These are phyloP conservation scores for Sitobion miscanthi DNA, from an alignment of 1,140 invertebrate species.

Conservation along the genomic window DNA sequence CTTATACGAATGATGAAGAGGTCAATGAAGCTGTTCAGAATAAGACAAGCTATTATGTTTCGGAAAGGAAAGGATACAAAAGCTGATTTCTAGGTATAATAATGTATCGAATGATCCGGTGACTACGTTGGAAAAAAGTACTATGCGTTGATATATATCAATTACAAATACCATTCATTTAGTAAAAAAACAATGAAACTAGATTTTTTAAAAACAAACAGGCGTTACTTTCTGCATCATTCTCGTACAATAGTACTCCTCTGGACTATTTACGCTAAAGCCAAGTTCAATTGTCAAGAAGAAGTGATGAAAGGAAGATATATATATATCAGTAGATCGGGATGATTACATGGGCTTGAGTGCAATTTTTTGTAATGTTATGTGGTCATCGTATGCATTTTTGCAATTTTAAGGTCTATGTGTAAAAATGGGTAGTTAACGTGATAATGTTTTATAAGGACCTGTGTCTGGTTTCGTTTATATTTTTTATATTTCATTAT, in stretches of 20 bases:
- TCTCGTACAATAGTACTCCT: background rate
- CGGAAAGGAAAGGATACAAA: background rate
- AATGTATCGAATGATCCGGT: background rate
- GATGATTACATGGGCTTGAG: background rate
- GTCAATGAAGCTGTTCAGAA: background rate
- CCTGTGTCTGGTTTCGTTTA: background rate
- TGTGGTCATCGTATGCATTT: background rate
- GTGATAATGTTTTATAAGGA: background rate
- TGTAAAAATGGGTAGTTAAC: background rate
- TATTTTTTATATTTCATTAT: background rate
- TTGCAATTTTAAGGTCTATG: background rate
- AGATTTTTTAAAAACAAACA: too few species aligned
- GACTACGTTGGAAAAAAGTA: background rate
- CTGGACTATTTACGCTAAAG: background rate
- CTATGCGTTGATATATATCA: too few species aligned
- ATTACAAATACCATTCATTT: too few species aligned
- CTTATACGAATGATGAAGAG: background rate
- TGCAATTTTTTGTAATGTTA: background rate
- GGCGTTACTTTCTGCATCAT: too few species aligned
- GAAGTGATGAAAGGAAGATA: background rate
- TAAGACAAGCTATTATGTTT: too few species aligned
- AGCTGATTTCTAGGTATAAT: background rate
- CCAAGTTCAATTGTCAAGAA: background rate
- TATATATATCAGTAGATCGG: background rate
- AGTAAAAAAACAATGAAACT: too few species aligned